phyloP scores from a whole-genome alignment of 2,888 invertebrate species.

The Congeria kusceri region DNA sequence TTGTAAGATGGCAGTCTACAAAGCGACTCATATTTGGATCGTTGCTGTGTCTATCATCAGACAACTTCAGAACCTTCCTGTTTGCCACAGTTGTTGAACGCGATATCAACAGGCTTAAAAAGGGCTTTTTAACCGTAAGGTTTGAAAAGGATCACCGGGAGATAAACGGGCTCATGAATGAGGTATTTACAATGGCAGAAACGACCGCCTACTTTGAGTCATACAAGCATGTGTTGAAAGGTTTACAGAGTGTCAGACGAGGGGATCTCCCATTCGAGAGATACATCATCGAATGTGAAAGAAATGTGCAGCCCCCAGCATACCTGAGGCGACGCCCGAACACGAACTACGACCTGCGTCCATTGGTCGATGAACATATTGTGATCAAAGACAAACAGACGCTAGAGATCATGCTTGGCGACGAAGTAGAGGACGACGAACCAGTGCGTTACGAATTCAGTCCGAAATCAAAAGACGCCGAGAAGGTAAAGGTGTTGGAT shows the following conservation, averaged over 20 bases:
- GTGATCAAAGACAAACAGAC: conserved; percentile 48
- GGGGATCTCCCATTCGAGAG: conserved; percentile 73
- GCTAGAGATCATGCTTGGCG: conserved; percentile 23
- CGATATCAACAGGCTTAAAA: conserved; percentile 66
- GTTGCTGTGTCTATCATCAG: conserved; percentile 90
- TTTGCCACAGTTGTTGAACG: conserved; percentile 88
- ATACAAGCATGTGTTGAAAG: conserved; percentile 90
- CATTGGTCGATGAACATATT: conserved; percentile 66
- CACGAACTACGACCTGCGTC: conserved; percentile 64
- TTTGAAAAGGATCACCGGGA: conserved; percentile 61
- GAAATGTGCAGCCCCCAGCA: conserved; percentile 64
- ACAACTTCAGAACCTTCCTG: conserved; percentile 89
- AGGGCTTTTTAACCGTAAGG: conserved; percentile 73
- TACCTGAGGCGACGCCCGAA: conserved; percentile 60
- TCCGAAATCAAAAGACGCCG: conserved; percentile 40
- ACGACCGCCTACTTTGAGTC: conserved; percentile 93
- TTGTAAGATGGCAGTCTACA: conserved; percentile 85
- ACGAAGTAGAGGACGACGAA: neutral
- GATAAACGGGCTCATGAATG: conserved; percentile 32
- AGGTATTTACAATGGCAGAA: conserved; percentile 89
- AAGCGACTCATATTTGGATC: conserved; percentile 91
- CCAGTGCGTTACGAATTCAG: conserved; percentile 29
- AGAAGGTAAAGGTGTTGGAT: conserved; percentile 33
- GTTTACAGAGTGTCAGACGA: conserved; percentile 88
- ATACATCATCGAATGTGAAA: conserved; percentile 70